Evolutionary conservation across 2,888 invertebrate genomes (phyloP).

Genomic region (Perizoma flavofasciatum): DNA sequence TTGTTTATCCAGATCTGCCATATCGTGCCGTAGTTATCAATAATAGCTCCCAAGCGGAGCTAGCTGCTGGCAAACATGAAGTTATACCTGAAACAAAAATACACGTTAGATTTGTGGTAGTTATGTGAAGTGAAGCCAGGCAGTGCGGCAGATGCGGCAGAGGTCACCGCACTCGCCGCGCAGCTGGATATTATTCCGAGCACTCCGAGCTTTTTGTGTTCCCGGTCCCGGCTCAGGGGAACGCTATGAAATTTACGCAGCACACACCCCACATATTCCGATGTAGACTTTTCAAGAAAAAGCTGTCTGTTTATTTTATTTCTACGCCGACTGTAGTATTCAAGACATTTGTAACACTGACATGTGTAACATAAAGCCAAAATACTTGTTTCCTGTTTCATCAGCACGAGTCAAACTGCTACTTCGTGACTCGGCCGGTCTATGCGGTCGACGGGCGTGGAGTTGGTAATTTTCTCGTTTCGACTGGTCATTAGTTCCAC

Average conservation of each 20-base stretch:
- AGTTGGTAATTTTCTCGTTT: slow-evolving; percentile 75
- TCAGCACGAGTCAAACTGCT: slow-evolving; percentile 44
- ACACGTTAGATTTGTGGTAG: slow-evolving; percentile 54
- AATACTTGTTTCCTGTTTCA: slow-evolving; percentile 46
- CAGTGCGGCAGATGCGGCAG: slow-evolving; percentile 68
- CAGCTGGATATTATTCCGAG: slow-evolving; percentile 67
- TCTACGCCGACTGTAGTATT: slow-evolving; percentile 24
- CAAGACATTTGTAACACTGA: slow-evolving; percentile 22
- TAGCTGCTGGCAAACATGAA: slow-evolving; percentile 22
- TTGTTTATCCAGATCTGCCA: slow-evolving; percentile 35
- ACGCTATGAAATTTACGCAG: slow-evolving; percentile 48
- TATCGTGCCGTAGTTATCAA: slow-evolving; percentile 24
- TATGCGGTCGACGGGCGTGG: slow-evolving; percentile 58
- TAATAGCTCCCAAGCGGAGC: slow-evolving; percentile 24
- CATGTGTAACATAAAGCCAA: slow-evolving; percentile 48
- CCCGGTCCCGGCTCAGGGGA: slow-evolving; percentile 41
- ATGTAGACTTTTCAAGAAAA: slow-evolving; percentile 13
- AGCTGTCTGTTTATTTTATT: slow-evolving; percentile 19
- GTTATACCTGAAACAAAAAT: slow-evolving; percentile 35
- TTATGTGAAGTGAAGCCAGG: slow-evolving; percentile 61
- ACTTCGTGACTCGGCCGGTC: slow-evolving; percentile 73
- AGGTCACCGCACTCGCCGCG: slow-evolving; percentile 72
- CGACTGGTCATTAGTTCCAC: slow-evolving; percentile 79
- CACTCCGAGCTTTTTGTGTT: slow-evolving; percentile 62
- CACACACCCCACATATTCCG: slow-evolving; percentile 17